A percentile compares a stretch with the other conserved stretches of the same genome.
phyloP scores from a whole-genome alignment of 1,140 invertebrate species.

The Thaumatotibia leucotreta region DNA sequence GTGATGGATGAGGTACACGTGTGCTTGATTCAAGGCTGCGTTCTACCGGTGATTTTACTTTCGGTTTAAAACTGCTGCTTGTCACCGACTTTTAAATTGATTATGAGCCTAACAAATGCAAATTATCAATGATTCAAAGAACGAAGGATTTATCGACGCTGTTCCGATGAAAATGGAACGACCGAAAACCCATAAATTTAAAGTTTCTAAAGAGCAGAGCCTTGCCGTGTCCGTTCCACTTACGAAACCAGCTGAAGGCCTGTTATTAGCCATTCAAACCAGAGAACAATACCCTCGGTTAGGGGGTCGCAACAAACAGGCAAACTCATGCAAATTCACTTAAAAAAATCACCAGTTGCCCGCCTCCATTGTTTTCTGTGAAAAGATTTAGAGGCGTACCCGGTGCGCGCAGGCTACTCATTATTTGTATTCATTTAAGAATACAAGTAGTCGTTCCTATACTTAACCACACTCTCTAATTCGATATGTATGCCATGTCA shows the following conservation, averaged over 20 bases:
- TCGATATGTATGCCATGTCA: neutral
- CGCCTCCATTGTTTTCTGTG: constrained; percentile 40
- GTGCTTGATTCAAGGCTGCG: neutral
- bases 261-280: constrained; percentile 53
- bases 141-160: neutral
- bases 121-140: neutral
- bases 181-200: constrained; percentile 22
- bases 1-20: neutral
- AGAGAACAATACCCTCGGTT: constrained; percentile 50
- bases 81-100: neutral
- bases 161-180: constrained; percentile 12
- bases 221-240: constrained; percentile 40
- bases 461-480: neutral
- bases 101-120: neutral
- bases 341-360: constrained; percentile 43
- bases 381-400: constrained; percentile 40
- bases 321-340: constrained; percentile 54
- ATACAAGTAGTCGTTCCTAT: neutral
- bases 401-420: constrained; percentile 9
- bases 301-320: constrained; percentile 37
- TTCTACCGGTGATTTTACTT: neutral
- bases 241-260: constrained; percentile 49
- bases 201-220: constrained; percentile 32
- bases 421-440: neutral
- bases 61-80: neutral